These are phyloP conservation scores for Pseudochirops corinnae DNA, from an alignment of 2,797 vertebrate genomes.

Conservation along the genomic window DNA sequence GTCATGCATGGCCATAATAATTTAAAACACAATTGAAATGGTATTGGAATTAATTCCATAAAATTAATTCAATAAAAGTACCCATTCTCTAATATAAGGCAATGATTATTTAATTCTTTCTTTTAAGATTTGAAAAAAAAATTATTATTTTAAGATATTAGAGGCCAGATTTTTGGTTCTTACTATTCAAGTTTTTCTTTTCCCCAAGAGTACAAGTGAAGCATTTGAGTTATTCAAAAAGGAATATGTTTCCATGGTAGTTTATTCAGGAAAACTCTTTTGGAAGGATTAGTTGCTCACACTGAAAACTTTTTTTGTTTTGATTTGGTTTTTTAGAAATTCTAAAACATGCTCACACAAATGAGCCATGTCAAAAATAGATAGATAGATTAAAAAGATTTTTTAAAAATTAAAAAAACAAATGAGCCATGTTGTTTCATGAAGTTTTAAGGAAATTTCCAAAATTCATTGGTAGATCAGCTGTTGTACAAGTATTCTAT, in stretches of 20 bases:
- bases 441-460: not conserved
- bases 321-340: not conserved
- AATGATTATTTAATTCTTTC: not conserved
- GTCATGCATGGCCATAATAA: not conserved
- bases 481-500: not conserved
- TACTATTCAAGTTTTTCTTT: not conserved
- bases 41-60: not conserved
- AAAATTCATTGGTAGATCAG: not conserved
- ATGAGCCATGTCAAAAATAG: not conserved
- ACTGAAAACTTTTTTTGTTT: not conserved
- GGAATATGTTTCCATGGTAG: not conserved
- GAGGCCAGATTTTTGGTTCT: not conserved
- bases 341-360: not conserved
- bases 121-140: not conserved
- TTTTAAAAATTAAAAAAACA: not conserved
- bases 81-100: not conserved
- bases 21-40: not conserved
- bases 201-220: not conserved
- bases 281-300: not conserved
- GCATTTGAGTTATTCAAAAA: not conserved
- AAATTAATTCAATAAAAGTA: not conserved
- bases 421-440: not conserved
- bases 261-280: not conserved
- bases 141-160: not conserved
- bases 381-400: not conserved